Percentiles rank a stretch among this genome's conserved stretches.
These are phyloP conservation scores for Eurois occulta DNA, from an alignment of 2,888 invertebrate species.

Conservation along the genomic window DNA sequence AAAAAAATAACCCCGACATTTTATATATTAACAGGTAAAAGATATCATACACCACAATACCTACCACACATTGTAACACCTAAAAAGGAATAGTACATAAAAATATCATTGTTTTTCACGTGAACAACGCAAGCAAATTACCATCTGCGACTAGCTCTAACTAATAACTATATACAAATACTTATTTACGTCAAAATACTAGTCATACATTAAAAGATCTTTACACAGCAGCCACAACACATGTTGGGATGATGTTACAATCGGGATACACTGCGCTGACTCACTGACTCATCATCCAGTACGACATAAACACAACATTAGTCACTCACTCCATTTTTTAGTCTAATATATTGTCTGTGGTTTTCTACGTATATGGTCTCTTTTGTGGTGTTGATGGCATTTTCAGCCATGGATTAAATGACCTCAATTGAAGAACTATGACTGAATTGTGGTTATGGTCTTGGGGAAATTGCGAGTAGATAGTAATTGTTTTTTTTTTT, in stretches of 20 bases:
- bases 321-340: slow-evolving; percentile 52
- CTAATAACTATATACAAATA: neutral
- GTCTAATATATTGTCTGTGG: slow-evolving; percentile 15
- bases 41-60: neutral
- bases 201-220: slow-evolving; percentile 16
- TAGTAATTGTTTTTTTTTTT: neutral
- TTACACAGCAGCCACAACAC: slow-evolving; percentile 57
- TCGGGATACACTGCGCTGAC: slow-evolving; percentile 56
- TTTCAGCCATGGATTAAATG: neutral
- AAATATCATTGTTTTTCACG: slow-evolving; percentile 6
- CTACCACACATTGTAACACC: neutral
- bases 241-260: slow-evolving; percentile 48
- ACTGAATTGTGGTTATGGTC: neutral
- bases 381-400: neutral
- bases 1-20: neutral
- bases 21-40: neutral
- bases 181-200: slow-evolving; percentile 6
- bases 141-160: neutral
- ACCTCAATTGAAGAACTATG: neutral
- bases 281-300: slow-evolving; percentile 56
- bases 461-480: slow-evolving; percentile 17
- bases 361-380: neutral
- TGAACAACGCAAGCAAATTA: neutral
- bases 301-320: slow-evolving; percentile 51
- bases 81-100: neutral